Conservation (phyloP, 1,140 invertebrate genomes). For the Rhyacophila brunnea region DNA sequence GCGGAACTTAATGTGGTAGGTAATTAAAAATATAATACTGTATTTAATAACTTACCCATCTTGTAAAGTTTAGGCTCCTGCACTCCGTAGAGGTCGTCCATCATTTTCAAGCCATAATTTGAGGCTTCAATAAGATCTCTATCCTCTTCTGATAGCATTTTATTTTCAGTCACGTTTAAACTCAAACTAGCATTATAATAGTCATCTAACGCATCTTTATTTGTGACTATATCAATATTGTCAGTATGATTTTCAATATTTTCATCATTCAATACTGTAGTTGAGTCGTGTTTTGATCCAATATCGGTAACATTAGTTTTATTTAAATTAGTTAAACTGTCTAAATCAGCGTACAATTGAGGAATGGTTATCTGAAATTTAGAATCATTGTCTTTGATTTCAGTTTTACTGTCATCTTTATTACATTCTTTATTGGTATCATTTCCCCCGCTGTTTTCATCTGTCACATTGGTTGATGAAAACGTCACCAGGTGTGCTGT, state of each 20-base stretch:
- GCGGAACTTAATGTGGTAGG: too few relatives aligned
- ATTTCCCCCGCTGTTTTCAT: background rate
- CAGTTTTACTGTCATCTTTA: background rate
- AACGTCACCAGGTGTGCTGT: conserved; percentile 17
- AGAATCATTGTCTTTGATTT: background rate
- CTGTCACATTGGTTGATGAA: background rate
- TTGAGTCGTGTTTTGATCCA: too few relatives aligned
- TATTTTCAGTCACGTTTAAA: too few relatives aligned
- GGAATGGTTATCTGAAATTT: background rate
- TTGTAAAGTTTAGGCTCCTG: conserved; percentile 69
- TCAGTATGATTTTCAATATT: too few relatives aligned
- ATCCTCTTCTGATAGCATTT: conserved; percentile 34
- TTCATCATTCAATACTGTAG: too few relatives aligned
- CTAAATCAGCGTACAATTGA: background rate
- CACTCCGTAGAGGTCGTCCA: conserved; percentile 63
- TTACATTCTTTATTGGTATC: background rate
- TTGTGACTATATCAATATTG: too few relatives aligned
- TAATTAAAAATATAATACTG: too few relatives aligned
- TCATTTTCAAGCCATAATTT: conserved; percentile 63
- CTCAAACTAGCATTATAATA: too few relatives aligned
- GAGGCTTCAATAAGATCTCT: conserved; percentile 61
- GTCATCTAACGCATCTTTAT: too few relatives aligned
- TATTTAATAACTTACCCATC: conserved; percentile 60
- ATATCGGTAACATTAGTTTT: too few relatives aligned
- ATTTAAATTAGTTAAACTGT: background rate